phyloP scores from a whole-genome alignment of 1,140 invertebrate species.

The Oryctes rhinoceros region DNA sequence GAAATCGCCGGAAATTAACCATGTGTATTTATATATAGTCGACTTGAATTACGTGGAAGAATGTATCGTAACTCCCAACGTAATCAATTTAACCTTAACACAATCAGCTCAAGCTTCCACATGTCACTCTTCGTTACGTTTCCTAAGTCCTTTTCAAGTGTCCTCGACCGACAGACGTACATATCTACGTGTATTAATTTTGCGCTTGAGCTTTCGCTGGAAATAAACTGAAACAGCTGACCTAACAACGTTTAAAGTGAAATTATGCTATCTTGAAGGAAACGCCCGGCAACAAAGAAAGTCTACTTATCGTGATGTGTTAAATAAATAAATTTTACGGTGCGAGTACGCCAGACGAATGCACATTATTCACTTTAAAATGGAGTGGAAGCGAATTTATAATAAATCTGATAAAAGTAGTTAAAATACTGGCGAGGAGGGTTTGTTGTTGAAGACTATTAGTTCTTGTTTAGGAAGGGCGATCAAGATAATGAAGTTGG shows the following conservation, averaged over 20 bases:
- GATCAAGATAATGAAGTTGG: slow-evolving; percentile 19
- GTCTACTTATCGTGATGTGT: slow-evolving; percentile 23
- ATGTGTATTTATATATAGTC: too few relatives aligned
- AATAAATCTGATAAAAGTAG: slow-evolving; percentile 35
- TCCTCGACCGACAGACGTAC: too few relatives aligned
- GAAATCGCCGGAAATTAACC: too few relatives aligned
- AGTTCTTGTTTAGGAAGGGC: neutral
- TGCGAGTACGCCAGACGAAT: neutral
- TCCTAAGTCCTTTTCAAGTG: too few relatives aligned
- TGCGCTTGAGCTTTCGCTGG: neutral
- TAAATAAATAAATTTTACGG: neutral
- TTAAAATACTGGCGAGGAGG: slow-evolving; percentile 20
- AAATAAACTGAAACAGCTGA: neutral
- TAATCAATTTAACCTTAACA: too few relatives aligned
- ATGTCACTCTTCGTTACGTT: too few relatives aligned
- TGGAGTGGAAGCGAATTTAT: slow-evolving; percentile 5
- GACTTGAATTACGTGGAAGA: too few relatives aligned
- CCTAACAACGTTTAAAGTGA: slow-evolving; percentile 10
- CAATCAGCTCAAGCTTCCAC: too few relatives aligned
- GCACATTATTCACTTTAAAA: slow-evolving; percentile 23
- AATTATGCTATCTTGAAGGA: slow-evolving; percentile 4
- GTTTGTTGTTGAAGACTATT: slow-evolving; percentile 20
- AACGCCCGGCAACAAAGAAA: neutral
- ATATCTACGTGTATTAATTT: neutral
- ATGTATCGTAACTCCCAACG: too few relatives aligned